These are phyloP conservation scores for Gallinago solitaria DNA, from an alignment of 2,797 vertebrate genomes.

Conservation along the genomic window DNA sequence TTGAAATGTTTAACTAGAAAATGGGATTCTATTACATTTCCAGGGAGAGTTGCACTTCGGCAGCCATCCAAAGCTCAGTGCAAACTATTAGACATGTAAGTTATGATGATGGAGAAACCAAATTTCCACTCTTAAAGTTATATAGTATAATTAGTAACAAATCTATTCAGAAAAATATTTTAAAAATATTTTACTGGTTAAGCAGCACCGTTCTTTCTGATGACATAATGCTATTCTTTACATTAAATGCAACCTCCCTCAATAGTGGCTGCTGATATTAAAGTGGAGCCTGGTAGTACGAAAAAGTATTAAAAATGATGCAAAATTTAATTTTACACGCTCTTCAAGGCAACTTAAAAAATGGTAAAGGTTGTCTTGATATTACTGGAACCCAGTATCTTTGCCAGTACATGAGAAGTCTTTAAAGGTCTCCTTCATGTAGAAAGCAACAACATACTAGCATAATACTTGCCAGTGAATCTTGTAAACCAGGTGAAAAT, in stretches of 20 bases:
- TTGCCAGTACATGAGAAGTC: not conserved
- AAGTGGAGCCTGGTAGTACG: not conserved
- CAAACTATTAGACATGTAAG: not conserved
- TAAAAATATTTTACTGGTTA: not conserved
- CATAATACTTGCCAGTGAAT: not conserved
- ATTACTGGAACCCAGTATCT: not conserved
- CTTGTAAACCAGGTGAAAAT: not conserved
- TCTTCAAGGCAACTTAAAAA: not conserved
- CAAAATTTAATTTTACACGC: not conserved
- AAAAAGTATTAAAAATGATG: not conserved
- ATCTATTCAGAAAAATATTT: conserved; percentile 18
- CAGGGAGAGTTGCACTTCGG: not conserved
- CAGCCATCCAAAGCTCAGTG: not conserved
- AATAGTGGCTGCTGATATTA: not conserved
- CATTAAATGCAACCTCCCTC: not conserved
- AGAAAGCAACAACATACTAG: not conserved
- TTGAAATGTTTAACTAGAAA: conserved; percentile 48
- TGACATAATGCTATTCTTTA: conserved; percentile 12
- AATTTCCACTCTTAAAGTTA: conserved; percentile 11
- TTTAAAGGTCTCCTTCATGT: not conserved
- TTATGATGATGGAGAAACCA: not conserved
- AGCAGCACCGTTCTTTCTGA: not conserved
- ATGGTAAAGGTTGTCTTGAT: not conserved
- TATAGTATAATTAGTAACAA: conserved; percentile 7
- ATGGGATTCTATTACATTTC: conserved; percentile 18